Evolutionary conservation across 2,113 vertebrate genomes (phyloP).

Genomic region (Eupsittula cactorum): DNA sequence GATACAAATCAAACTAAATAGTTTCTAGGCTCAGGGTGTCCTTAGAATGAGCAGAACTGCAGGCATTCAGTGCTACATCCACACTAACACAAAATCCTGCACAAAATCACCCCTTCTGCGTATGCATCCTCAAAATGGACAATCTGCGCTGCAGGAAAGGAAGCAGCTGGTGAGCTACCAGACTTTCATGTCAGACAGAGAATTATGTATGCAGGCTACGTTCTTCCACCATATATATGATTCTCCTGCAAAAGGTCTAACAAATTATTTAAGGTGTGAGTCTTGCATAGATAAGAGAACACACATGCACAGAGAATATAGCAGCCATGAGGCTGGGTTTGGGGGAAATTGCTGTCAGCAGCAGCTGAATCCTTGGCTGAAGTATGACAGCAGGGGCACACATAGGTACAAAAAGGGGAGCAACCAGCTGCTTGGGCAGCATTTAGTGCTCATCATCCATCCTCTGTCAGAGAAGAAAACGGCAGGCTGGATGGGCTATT

Average conservation of each 20-base stretch:
- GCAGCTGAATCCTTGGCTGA: neutral
- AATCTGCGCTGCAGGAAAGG: neutral
- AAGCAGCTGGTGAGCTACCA: neutral
- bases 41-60: neutral
- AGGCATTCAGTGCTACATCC: neutral
- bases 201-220: neutral
- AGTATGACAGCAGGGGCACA: neutral
- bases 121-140: neutral
- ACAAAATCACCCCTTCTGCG: neutral
- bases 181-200: neutral
- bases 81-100: neutral
- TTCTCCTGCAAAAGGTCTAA: neutral
- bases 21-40: neutral
- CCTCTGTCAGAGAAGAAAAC: neutral
- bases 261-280: neutral
- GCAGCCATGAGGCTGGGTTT: neutral
- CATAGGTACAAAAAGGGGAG: neutral
- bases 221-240: neutral
- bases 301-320: fast-evolving
- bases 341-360: fast-evolving
- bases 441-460: neutral
- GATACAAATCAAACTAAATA: conserved; percentile 24
- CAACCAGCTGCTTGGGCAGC: neutral
- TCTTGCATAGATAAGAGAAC: neutral
- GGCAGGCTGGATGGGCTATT: neutral